A percentile compares a stretch with the other conserved stretches of the same genome.
Evolutionary conservation across 2,113 vertebrate species (phyloP).

Genomic region (Upupa epops): DNA sequence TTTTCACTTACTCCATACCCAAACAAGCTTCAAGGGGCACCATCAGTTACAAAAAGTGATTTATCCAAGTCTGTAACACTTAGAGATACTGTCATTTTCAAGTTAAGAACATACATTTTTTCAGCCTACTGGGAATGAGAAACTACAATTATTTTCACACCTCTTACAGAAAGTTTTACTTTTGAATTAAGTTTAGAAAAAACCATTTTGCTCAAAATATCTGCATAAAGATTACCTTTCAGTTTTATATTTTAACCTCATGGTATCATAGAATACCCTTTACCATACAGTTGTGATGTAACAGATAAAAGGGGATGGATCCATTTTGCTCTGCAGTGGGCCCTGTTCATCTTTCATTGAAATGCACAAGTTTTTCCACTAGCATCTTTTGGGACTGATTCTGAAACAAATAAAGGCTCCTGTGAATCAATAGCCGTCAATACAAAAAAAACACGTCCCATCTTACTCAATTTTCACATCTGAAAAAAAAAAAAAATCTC

Average conservation of each 20-base stretch:
- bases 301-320: background rate
- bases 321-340: background rate
- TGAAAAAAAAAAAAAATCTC: background rate
- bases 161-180: background rate
- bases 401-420: too few relatives aligned
- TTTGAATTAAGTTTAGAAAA: background rate
- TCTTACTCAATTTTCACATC: background rate
- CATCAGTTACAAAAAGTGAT: background rate
- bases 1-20: background rate
- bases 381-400: background rate
- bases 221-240: background rate
- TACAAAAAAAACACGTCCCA: background rate
- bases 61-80: background rate
- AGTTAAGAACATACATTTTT: background rate
- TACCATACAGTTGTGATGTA: background rate
- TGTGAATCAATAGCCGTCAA: background rate
- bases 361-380: background rate
- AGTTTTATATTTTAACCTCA: background rate
- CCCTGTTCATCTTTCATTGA: background rate
- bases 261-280: background rate
- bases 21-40: background rate
- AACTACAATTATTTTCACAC: background rate
- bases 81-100: background rate
- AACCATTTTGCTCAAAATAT: background rate
- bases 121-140: background rate